Conservation (phyloP, 1,140 invertebrate species). For the Procambarus clarkii region DNA sequence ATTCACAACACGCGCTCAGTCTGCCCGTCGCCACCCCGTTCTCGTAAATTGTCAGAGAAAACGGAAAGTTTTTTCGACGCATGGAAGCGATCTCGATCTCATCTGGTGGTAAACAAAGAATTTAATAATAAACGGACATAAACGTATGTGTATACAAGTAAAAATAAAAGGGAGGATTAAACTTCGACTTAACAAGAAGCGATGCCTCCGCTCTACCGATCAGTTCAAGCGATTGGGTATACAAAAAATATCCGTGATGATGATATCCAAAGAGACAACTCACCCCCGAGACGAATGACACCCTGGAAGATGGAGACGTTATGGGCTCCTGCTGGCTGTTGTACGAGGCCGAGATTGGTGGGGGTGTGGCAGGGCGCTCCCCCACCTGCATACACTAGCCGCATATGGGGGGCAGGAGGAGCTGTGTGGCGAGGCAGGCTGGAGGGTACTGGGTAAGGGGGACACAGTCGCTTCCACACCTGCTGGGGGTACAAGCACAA, state of each 20-base stretch:
- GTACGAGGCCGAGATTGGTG: slow-evolving; percentile 38
- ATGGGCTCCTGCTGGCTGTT: slow-evolving; percentile 56
- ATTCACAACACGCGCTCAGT: slow-evolving; percentile 63
- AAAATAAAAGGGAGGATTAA: too few species aligned
- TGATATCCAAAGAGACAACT: neutral
- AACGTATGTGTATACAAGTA: too few species aligned
- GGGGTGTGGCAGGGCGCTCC: slow-evolving; percentile 59
- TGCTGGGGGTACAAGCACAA: neutral
- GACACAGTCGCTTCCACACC: slow-evolving; percentile 59
- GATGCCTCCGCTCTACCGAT: too few species aligned
- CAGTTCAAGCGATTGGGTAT: too few species aligned
- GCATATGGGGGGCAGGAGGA: slow-evolving; percentile 31
- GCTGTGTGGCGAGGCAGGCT: slow-evolving; percentile 22
- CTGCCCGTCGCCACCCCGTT: slow-evolving; percentile 50
- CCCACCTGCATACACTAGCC: slow-evolving; percentile 59
- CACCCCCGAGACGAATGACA: slow-evolving; percentile 40
- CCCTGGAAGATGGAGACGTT: slow-evolving; percentile 59
- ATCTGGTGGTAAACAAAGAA: slow-evolving; percentile 5
- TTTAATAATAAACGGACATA: too few species aligned
- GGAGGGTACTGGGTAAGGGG: slow-evolving; percentile 23
- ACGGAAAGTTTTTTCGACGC: slow-evolving; percentile 53
- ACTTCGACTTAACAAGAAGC: too few species aligned
- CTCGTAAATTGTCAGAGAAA: slow-evolving; percentile 68
- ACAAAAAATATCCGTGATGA: too few species aligned
- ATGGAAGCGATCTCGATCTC: slow-evolving; percentile 63